Evolutionary conservation across 2,888 invertebrate species (phyloP).

Genomic region (Heteromyza rotundicornis): DNA sequence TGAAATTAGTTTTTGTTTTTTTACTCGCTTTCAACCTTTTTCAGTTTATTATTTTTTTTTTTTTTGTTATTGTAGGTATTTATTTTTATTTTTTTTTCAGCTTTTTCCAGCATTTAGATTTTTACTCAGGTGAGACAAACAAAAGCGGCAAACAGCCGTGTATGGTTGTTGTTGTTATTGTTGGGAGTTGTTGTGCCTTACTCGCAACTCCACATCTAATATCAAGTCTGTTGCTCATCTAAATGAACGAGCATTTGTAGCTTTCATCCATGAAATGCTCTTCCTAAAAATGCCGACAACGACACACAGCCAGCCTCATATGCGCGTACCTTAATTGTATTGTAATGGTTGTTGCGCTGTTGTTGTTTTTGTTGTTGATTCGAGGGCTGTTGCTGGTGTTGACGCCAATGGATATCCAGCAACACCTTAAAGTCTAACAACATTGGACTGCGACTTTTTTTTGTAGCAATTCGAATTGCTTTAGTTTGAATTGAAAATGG

Average conservation of each 20-base stretch:
- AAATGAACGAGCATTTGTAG: constrained; percentile 14
- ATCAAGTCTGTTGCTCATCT: constrained; percentile 4
- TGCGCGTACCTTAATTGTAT: too few species aligned
- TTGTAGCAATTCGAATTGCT: too few species aligned
- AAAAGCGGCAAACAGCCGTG: not conserved
- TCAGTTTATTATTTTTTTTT: not conserved
- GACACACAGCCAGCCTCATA: too few species aligned
- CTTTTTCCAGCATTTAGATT: constrained; percentile 45
- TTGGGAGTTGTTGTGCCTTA: not conserved
- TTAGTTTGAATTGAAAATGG: too few species aligned
- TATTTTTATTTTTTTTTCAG: not conserved
- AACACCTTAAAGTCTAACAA: too few species aligned
- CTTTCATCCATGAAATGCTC: not conserved
- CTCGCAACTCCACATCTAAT: not conserved
- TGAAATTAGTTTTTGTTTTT: constrained; percentile 31
- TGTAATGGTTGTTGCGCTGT: too few species aligned
- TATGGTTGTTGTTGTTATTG: not conserved
- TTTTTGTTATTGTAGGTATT: constrained; percentile 8
- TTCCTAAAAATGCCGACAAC: not conserved
- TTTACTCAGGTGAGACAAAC: constrained; percentile 39
- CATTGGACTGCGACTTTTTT: too few species aligned
- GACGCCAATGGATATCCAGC: too few species aligned
- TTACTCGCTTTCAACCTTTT: constrained; percentile 18
- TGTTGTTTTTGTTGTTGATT: too few species aligned
- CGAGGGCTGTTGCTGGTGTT: too few species aligned